Evolutionary conservation across 2,797 vertebrate species (phyloP), one percentile per base, ranked within the genome.

Genomic region (Choloepus didactylus): DNA sequence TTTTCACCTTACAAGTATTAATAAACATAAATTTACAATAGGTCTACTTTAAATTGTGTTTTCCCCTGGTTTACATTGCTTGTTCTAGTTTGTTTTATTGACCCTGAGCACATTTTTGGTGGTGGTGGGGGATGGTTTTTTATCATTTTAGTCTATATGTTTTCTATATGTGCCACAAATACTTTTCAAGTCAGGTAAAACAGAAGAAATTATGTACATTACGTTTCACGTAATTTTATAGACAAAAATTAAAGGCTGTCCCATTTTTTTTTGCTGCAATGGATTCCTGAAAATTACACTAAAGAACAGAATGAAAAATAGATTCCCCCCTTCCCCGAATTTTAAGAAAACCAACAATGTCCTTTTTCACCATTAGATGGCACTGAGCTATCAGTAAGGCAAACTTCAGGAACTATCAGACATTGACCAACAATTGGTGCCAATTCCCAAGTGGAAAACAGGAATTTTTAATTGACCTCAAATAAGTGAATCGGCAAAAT

Each of bases 281-380:
- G 35, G 69, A 60, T 31, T 85, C 5, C 54, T 90, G 67, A 92
- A 93, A 90, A 94, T 86, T 73, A 76, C 12, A 80, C 5, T 89
- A 41, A 89, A 79, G 87, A 82, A 66, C 15, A 92, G 59, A 94
- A 83, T 54, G 3, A 76, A 88, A 60, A 51, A 87, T 87, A 95
- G 35, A 35, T 35, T 35, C 35, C 35, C 35, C 35, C 35, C 35
- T 35, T 35, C 41, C 41, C 41, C 6, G 9, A 77, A 60, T 54
- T 76, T 87, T 66, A 88, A 70, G 84, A 82, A 87, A 87, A 91
- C 29, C 11, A 44, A 84, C 21, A 35, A 83, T 62, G 29, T 62
- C 21, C 19, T 21, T 60, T 67, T 44, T 49, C 27, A 90, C 87
- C 95, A 84, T 41, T 95, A 96, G 95, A 72, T 96, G 97, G 95